Percentiles rank a stretch among this genome's conserved stretches.
Conservation (phyloP, 2,797 vertebrate genomes). For the Enteromius argenteus region DNA sequence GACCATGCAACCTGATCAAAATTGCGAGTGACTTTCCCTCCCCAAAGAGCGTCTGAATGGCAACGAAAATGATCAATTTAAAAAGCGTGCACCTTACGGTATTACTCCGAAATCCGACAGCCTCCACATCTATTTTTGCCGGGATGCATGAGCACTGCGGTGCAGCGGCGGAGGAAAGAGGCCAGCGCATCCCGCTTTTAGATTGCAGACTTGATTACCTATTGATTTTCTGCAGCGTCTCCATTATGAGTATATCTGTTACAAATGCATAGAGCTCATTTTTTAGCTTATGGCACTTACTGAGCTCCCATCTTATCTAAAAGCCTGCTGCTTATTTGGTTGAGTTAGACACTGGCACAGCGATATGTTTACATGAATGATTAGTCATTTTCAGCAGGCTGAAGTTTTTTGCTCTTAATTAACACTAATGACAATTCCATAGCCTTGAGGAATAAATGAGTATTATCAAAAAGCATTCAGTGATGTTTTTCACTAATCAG, state of each 20-base stretch:
- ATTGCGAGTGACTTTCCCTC: slow-evolving; percentile 8
- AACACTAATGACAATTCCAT: slow-evolving; percentile 29
- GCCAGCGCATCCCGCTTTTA: slow-evolving; percentile 24
- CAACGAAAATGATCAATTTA: slow-evolving; percentile 40
- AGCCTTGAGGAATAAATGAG: slow-evolving; percentile 25
- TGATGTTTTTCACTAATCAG: neutral
- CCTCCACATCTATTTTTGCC: slow-evolving; percentile 28
- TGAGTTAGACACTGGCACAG: neutral
- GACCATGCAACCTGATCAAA: slow-evolving; percentile 6
- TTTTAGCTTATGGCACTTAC: slow-evolving; percentile 57
- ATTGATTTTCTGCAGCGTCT: slow-evolving; percentile 61
- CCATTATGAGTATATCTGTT: slow-evolving; percentile 62
- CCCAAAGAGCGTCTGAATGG: slow-evolving; percentile 20
- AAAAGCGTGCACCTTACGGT: slow-evolving; percentile 24
- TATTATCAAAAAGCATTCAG: neutral
- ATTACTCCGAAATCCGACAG: slow-evolving; percentile 36
- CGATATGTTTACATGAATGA: slow-evolving; percentile 38
- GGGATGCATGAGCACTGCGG: neutral
- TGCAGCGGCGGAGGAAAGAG: slow-evolving; percentile 22
- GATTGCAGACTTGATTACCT: slow-evolving; percentile 63
- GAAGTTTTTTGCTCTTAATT: slow-evolving; percentile 15
- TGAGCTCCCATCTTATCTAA: slow-evolving; percentile 28
- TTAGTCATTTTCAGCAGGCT: slow-evolving; percentile 23
- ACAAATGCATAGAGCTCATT: slow-evolving; percentile 59
- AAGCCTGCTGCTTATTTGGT: slow-evolving; percentile 10